Evolutionary conservation across 2,113 vertebrate genomes (phyloP), one percentile per base, ranked within the genome.

Genomic region (Pachyramphus minor): DNA sequence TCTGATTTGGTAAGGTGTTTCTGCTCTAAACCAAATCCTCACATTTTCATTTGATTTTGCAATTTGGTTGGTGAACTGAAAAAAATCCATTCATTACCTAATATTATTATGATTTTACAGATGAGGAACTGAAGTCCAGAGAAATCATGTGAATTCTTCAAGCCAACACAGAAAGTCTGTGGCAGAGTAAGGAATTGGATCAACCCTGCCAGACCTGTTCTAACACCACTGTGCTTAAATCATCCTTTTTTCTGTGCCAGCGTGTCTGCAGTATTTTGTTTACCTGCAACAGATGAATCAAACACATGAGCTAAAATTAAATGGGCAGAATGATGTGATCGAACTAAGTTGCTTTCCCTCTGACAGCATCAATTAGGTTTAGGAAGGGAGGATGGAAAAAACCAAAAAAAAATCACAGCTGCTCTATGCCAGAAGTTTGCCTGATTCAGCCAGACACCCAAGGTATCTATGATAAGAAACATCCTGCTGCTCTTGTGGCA

Each of bases 51-150:
- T 90, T 80, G 58, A 85, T 83, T 80, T 95, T 93, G 62, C 45
- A 45, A 14, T 93, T 85, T 87, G 66, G 53, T n/a, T 78, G 16
- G 11, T 91, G 71, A 94, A 91, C 44, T 68, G 62, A 75, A 89
- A 89, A 56, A 82, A 91, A 85, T 17, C 11, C 45, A 67, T 78
- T 95, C 17, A 85, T 72, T 58, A 62, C 63, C 18, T 33, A 62
- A 52, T 83, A 91, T 95, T 87, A 74, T 88, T 69, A 49, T 71
- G 59, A 88, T 83, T 87, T 90, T 83, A 56, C 67, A 87, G 72
- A 45, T 7, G 27, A 83, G 33, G 35, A 77, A 74, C 28, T 56
- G 55, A 88, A 85, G 33, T 62, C 22, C 23, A 77, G n/a, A 63
- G 28, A 85, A 87, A 83, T 74, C 35, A 17, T 4, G 17, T 10